phyloP scores from a whole-genome alignment of 2,888 invertebrate genomes.

The Leucoptera coffeella region DNA sequence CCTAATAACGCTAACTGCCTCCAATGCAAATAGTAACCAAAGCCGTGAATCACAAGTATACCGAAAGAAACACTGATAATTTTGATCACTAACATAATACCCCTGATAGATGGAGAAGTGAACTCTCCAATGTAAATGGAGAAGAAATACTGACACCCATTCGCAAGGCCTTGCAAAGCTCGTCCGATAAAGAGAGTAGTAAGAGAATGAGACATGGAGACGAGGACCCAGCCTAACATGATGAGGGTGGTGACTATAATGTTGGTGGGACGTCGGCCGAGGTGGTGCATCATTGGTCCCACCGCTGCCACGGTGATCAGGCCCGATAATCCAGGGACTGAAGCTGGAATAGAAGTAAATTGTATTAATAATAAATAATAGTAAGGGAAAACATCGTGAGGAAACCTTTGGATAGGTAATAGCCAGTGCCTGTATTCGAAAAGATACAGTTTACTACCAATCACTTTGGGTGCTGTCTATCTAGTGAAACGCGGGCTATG shows the following conservation, averaged over 20 bases:
- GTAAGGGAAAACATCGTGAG: no score
- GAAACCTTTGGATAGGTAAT: no score
- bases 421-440: not conserved
- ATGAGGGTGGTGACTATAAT: not conserved
- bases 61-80: constrained; percentile 1
- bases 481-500: no score
- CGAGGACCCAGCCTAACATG: constrained; percentile 1
- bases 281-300: constrained; percentile 2
- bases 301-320: not conserved
- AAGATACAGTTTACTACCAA: not conserved
- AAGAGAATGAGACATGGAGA: not conserved
- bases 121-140: constrained; percentile 1
- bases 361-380: not conserved
- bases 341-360: not conserved
- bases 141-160: constrained; percentile 1
- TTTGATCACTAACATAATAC: not conserved
- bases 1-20: not conserved
- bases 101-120: constrained; percentile 1
- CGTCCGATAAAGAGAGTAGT: not conserved
- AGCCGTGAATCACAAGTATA: constrained; percentile 1
- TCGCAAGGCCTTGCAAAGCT: not conserved
- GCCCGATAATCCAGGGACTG: not conserved
- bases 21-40: constrained; percentile 3
- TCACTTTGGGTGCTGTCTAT: no score
- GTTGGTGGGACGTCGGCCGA: not conserved